phyloP scores from a whole-genome alignment of 1,140 invertebrate species.

The Papilio polyxenes region DNA sequence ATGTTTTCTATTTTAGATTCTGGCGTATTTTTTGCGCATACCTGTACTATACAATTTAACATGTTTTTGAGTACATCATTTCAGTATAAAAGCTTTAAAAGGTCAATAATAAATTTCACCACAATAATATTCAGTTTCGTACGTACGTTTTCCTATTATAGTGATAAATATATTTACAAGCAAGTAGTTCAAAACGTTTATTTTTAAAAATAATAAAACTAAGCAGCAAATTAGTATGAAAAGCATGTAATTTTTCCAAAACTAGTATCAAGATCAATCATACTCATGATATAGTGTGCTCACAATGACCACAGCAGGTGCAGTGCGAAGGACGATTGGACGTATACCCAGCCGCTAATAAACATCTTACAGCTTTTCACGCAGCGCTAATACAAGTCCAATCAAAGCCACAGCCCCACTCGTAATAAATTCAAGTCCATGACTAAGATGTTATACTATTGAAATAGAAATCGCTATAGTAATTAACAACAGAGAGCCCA shows the following conservation, averaged over 20 bases:
- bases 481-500: neutral
- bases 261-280: conserved; percentile 41
- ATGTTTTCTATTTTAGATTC: conserved; percentile 17
- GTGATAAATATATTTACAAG: too few relatives aligned
- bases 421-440: neutral
- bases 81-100: neutral
- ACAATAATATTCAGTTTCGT: too few relatives aligned
- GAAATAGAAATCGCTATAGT: neutral
- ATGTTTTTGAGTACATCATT: neutral
- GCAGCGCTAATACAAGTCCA: conserved; percentile 36
- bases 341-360: conserved; percentile 50
- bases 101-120: neutral
- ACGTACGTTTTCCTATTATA: too few relatives aligned
- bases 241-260: too few relatives aligned
- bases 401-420: neutral
- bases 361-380: conserved; percentile 44
- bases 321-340: conserved; percentile 44
- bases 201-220: too few relatives aligned
- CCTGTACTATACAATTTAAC: neutral
- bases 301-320: conserved; percentile 62
- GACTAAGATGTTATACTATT: neutral
- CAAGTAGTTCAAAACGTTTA: too few relatives aligned
- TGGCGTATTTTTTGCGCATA: neutral
- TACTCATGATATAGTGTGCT: conserved; percentile 32
- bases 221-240: too few relatives aligned